Conservation (phyloP, 2,797 vertebrate genomes). For the Pipistrellus pipistrellus region DNA sequence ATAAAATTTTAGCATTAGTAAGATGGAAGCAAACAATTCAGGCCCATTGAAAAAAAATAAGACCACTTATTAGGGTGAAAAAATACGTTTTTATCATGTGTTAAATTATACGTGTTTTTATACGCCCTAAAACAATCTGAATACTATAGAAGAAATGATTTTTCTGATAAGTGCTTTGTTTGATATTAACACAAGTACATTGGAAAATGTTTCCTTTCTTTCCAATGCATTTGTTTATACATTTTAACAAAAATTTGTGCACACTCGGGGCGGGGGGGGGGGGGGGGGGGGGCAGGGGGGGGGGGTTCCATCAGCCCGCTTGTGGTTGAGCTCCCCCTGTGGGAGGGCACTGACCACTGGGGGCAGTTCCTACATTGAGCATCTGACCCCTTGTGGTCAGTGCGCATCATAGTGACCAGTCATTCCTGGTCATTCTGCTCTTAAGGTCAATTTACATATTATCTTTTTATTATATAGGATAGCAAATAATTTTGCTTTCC, state of each 20-base stretch:
- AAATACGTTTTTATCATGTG: conserved; percentile 17
- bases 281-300: rapidly evolving
- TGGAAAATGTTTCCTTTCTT: background rate
- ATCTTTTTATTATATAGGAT: background rate
- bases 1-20: conserved; percentile 30
- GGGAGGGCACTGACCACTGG: too few relatives aligned
- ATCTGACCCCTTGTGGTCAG: too few relatives aligned
- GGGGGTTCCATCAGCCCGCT: too few relatives aligned
- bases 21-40: conserved; percentile 36
- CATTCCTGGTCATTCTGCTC: too few relatives aligned
- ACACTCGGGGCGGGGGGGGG: rapidly evolving
- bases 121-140: background rate
- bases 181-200: background rate
- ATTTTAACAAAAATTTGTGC: background rate
- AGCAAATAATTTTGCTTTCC: background rate
- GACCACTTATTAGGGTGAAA: background rate
- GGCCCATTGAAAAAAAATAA: background rate
- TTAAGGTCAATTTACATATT: too few relatives aligned
- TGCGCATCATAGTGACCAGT: too few relatives aligned
- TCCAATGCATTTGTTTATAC: background rate
- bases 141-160: conserved; percentile 10
- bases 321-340: too few relatives aligned
- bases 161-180: conserved; percentile 42
- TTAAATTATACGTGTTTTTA: background rate
- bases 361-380: too few relatives aligned